These are phyloP conservation scores for Notospermus geniculatus DNA, from an alignment of 1,140 invertebrate genomes.

Conservation along the genomic window DNA sequence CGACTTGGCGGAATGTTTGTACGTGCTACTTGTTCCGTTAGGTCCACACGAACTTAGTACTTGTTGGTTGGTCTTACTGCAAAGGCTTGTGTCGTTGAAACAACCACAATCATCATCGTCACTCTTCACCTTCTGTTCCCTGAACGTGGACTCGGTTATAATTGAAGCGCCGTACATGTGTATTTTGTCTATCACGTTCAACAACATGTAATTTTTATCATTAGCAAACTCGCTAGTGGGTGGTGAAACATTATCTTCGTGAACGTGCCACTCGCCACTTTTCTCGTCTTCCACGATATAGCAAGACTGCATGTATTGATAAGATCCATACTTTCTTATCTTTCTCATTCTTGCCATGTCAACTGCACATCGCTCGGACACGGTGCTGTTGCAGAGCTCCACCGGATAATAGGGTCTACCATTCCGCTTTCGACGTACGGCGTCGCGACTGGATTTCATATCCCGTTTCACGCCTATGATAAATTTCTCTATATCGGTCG, in stretches of 20 bases:
- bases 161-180: slow-evolving; percentile 4
- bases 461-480: not conserved
- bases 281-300: not conserved
- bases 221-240: not conserved
- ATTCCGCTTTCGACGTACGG: not conserved
- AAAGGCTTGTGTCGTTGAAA: not conserved
- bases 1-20: not conserved
- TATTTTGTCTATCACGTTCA: slow-evolving; percentile 5
- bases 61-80: not conserved
- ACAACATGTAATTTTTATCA: not conserved
- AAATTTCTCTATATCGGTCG: not conserved
- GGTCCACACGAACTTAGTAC: not conserved
- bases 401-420: not conserved
- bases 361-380: not conserved
- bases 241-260: not conserved
- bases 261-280: not conserved
- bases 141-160: not conserved
- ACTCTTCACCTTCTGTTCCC: not conserved
- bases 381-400: not conserved
- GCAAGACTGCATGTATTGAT: not conserved
- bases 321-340: not conserved
- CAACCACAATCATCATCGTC: not conserved
- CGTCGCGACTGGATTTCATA: not conserved
- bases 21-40: not conserved
- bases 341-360: not conserved